Evolutionary conservation across 2,888 invertebrate genomes (phyloP), one percentile per base, ranked within the genome.

Genomic region (Urechis unicinctus): DNA sequence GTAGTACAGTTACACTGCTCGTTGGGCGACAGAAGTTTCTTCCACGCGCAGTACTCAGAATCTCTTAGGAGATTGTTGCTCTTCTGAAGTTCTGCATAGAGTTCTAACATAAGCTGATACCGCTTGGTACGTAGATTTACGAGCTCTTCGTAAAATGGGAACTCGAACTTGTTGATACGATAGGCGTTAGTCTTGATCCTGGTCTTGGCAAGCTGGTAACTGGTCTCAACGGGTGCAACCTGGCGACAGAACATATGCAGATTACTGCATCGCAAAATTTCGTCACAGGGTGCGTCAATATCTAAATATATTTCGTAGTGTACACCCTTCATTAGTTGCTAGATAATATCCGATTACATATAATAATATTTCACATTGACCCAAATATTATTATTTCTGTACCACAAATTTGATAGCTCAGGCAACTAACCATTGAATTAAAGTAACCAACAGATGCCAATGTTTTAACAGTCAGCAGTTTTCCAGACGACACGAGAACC

Each of bases 141-240:
- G 49, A 68, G 64, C 31, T 69, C 66, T 54, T 74, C 72, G 56
- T 72, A 72, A 56, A 70, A 67, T 2, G 73, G 74, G 52, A 70
- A 72, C 53, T 75, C 73, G 47, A 74, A 65, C 5, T 65, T 63
- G 64, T 75, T 75, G 59, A 75, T 73, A 28, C 71, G 65, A 28
- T 68, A 66, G 2, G 74, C 68, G 46, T 75, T 74, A n/a, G 70
- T 65, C 31, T 66, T 61, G 17, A 75, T 62, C 4, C 74, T 62
- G 22, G 65, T 66, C 52, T 70, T 70, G 44, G 73, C 66, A 50
- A 71, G 66, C n/a, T 61, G 58, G 52, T 68, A 63, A 46, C 72
- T 72, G n/a, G 74, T 64, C 51, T 68, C 67, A 52, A 75, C 59
- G 2, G 72, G 65, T 25, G 70, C 70, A 52, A 71, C 69, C 75